Percentiles rank a stretch among this genome's conserved stretches.
Evolutionary conservation across 1,140 invertebrate species (phyloP).

Genomic region (Rhopalosiphum maidis): DNA sequence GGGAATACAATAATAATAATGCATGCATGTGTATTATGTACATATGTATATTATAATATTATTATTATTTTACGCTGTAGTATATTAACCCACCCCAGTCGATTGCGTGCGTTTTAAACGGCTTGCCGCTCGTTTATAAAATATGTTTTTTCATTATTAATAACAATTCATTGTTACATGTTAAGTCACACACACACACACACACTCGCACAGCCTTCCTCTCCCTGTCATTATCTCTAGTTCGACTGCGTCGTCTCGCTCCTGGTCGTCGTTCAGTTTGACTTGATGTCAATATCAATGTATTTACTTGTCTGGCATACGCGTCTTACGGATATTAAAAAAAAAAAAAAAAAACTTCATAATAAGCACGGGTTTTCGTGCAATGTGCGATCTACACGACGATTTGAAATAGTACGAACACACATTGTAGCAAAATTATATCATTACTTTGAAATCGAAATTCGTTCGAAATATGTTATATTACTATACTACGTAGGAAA

Average conservation of each 20-base stretch:
- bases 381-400: too few relatives aligned
- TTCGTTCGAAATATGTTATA: too few relatives aligned
- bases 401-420: too few relatives aligned
- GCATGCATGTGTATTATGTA: background rate
- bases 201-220: background rate
- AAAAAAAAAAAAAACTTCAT: background rate
- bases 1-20: background rate
- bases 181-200: background rate
- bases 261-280: background rate
- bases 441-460: too few relatives aligned
- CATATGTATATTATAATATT: background rate
- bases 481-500: too few relatives aligned
- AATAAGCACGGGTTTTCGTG: background rate
- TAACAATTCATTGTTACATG: background rate
- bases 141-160: constrained; percentile 11
- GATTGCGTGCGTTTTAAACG: background rate
- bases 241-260: background rate
- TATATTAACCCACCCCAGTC: background rate
- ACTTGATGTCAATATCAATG: background rate
- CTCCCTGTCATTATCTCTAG: background rate
- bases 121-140: background rate
- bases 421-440: background rate
- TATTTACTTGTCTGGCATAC: background rate
- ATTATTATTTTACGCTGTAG: background rate
- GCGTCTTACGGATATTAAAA: background rate